Percentiles rank a stretch among this genome's conserved stretches.
phyloP scores from a whole-genome alignment of 2,797 vertebrate species.

The Cossypha polioptera region DNA sequence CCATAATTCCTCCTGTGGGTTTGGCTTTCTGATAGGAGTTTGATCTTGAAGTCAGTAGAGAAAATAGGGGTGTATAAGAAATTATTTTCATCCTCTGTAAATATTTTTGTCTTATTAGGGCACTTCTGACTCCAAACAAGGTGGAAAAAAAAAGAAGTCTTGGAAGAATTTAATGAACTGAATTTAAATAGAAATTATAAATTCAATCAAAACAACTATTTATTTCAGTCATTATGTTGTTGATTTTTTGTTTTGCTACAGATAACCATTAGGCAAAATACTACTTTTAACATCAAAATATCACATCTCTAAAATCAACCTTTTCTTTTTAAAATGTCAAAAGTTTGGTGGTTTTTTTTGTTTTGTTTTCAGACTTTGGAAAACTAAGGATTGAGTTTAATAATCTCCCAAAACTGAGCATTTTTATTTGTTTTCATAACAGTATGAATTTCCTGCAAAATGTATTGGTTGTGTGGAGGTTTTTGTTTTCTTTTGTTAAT shows the following conservation, averaged over 20 bases:
- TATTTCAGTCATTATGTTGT: not conserved
- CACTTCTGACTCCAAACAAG: not conserved
- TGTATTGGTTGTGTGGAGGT: fast-evolving
- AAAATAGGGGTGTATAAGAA: not conserved
- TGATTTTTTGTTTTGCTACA: not conserved
- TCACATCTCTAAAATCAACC: not conserved
- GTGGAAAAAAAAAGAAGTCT: not conserved
- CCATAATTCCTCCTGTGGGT: not conserved
- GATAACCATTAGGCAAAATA: not conserved
- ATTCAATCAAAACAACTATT: not conserved
- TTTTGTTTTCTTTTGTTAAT: not conserved
- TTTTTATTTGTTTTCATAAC: not conserved
- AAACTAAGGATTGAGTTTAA: not conserved
- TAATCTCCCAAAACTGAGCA: not conserved
- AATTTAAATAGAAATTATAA: not conserved
- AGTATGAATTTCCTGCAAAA: not conserved
- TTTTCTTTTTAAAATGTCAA: not conserved
- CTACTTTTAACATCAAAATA: not conserved
- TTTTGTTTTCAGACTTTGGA: not conserved
- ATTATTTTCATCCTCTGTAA: not conserved
- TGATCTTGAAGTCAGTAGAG: not conserved
- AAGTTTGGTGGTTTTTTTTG: not conserved
- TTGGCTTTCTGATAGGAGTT: not conserved
- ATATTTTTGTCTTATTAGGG: not conserved
- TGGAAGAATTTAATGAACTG: not conserved